phyloP scores from a whole-genome alignment of 2,888 invertebrate species.

The Acanthoscelides obtectus region DNA sequence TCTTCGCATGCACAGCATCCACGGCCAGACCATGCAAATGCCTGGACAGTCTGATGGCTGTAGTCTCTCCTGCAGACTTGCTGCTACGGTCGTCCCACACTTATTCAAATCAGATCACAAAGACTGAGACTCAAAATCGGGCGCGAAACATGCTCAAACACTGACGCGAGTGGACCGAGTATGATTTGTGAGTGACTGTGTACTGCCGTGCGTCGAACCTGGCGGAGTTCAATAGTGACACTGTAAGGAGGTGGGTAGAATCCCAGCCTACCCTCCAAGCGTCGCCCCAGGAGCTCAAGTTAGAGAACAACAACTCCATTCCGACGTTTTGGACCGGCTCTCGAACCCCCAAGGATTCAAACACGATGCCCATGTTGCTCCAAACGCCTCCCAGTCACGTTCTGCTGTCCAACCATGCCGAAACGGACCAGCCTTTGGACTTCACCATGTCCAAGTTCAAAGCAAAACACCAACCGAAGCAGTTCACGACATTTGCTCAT shows the following conservation, averaged over 20 bases:
- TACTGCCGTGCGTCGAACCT: constrained; percentile 44
- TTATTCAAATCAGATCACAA: background rate
- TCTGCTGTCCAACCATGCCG: constrained; percentile 46
- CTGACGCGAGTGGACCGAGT: background rate
- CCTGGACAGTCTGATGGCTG: constrained; percentile 5
- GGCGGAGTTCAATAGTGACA: constrained; percentile 57
- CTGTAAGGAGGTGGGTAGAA: constrained; percentile 58
- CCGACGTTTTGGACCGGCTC: constrained; percentile 46
- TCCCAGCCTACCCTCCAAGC: constrained; percentile 49
- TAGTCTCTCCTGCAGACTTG: background rate
- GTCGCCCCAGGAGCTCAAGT: constrained; percentile 46
- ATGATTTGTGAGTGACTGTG: constrained; percentile 1
- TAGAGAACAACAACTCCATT: constrained; percentile 50
- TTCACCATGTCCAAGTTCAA: constrained; percentile 64
- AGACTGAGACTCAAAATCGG: background rate
- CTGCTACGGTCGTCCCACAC: background rate
- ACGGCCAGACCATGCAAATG: constrained; percentile 12
- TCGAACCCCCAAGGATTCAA: constrained; percentile 35
- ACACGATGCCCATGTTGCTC: constrained; percentile 58
- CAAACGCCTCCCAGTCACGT: constrained; percentile 49
- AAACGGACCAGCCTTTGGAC: constrained; percentile 64
- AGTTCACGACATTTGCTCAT: constrained; percentile 38
- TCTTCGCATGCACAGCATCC: constrained; percentile 38
- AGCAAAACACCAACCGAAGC: constrained; percentile 44
- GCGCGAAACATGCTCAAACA: background rate